Evolutionary conservation across 2,888 invertebrate genomes (phyloP).

Genomic region (Eupithecia dodoneata): DNA sequence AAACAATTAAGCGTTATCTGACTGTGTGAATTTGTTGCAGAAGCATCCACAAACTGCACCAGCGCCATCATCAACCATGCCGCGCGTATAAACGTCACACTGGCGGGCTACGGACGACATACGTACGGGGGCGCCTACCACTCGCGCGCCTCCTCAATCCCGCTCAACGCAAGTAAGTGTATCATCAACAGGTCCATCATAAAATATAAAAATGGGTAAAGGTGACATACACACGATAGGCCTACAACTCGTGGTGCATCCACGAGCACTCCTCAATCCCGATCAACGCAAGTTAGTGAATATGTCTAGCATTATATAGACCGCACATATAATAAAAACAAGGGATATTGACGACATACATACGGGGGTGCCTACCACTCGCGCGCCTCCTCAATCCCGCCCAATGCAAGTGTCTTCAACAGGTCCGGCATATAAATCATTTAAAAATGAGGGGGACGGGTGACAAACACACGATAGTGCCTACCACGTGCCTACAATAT

Average conservation of each 20-base stretch:
- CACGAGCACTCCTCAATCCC: constrained; percentile 77
- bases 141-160: constrained; percentile 77
- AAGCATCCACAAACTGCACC: constrained; percentile 23
- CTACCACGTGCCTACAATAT: too few relatives aligned
- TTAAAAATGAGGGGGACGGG: too few relatives aligned
- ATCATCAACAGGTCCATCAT: constrained; percentile 24
- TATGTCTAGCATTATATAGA: constrained; percentile 28
- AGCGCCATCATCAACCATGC: constrained; percentile 33
- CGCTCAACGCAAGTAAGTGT: constrained; percentile 80
- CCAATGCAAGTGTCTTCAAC: constrained; percentile 70
- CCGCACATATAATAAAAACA: constrained; percentile 39
- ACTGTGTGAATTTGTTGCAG: constrained; percentile 43
- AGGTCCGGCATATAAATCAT: too few relatives aligned
- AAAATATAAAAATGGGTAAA: constrained; percentile 62
- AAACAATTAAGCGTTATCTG: neutral
- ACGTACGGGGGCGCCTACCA: constrained; percentile 13
- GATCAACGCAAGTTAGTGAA: neutral
- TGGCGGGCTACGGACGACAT: constrained; percentile 73
- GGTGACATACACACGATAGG: constrained; percentile 67
- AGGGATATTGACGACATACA: constrained; percentile 57
- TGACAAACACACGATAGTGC: too few relatives aligned
- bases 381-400: constrained; percentile 77
- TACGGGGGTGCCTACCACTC: constrained; percentile 76
- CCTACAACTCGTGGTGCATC: too few relatives aligned
- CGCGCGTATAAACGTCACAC: constrained; percentile 33